Evolutionary conservation across 2,888 invertebrate genomes (phyloP).

Genomic region (Drosophila hamatofila): DNA sequence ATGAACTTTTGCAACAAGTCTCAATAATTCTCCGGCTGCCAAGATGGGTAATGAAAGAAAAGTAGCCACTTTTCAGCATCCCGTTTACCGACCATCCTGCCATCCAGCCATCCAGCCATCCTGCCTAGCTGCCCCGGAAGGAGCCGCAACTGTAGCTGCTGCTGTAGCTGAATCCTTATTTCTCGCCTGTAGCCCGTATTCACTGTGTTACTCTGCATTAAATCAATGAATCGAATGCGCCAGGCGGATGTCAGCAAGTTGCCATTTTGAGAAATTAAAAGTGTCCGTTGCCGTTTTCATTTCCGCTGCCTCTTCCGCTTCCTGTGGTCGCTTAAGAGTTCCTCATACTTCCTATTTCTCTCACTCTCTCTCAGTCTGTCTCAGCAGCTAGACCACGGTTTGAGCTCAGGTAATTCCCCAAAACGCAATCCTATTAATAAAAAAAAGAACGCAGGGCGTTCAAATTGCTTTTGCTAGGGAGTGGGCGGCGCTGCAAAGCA

Average conservation of each 20-base stretch:
- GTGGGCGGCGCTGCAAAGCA: slow-evolving; percentile 65
- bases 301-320: slow-evolving; percentile 66
- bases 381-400: slow-evolving; percentile 8
- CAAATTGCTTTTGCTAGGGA: slow-evolving; percentile 65
- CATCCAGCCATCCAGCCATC: not conserved
- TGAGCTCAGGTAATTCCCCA: slow-evolving; percentile 71
- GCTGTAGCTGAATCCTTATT: not conserved
- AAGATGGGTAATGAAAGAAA: slow-evolving; percentile 56
- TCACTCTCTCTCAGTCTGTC: not conserved
- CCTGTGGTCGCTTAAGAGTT: slow-evolving; percentile 43
- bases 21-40: slow-evolving; percentile 75
- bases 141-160: slow-evolving; percentile 6
- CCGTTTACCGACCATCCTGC: slow-evolving; percentile 5
- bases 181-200: slow-evolving; percentile 4
- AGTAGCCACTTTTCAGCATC: slow-evolving; percentile 35
- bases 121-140: slow-evolving; percentile 3
- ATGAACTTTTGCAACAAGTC: slow-evolving; percentile 80
- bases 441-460: slow-evolving; percentile 61
- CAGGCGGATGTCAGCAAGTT: slow-evolving; percentile 76
- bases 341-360: not conserved
- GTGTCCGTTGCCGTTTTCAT: slow-evolving; percentile 78
- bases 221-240: slow-evolving; percentile 73
- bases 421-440: slow-evolving; percentile 80
- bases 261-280: slow-evolving; percentile 82
- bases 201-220: slow-evolving; percentile 71